Base-by-base conservation (phyloP, 2,113 vertebrate species). In the Erythrocercus mccallii region DNA sequence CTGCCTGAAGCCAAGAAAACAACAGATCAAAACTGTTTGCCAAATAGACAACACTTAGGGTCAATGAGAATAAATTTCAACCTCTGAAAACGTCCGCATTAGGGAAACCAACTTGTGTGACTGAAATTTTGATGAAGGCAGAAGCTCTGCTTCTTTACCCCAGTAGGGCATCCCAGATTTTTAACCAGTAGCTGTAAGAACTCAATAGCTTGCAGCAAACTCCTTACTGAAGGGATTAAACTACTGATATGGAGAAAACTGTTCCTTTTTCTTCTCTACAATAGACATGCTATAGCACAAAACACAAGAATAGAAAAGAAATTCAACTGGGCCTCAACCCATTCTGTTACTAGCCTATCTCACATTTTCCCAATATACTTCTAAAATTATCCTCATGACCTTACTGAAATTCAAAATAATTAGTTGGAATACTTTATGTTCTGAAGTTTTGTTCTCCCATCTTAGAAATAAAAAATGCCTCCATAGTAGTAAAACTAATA, bases 221-320 rank as follows among this genome's bases (percentile, higher is more conserved):
- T 28, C 62, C 62, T 86, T 69, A 48, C 42, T 81, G 70, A 88
- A 95, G 44, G 91, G 90, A 80, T 93, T 94, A 78, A 96, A 90
- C 88, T 79, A 86, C 58, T 76, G 83, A 88, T 84, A 88, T 4
- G 4, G 89, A 95, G 83, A 93, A 95, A 91, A 85, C 53, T 54
- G 13, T 33, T 74, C 62, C 72, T 88, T 94, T 96, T 87, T 80
- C 45, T 94, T 81, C 84, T 65, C 71, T 57, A 81, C 77, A 92
- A 82, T 3, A 73, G 73, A 69, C 57, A 70, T 30, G 40, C 68
- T 81, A 58, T 2, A 65, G 81, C 38, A 87, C 69, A 86, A 93
- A 91, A 83, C 50, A 87, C 44, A 86, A 27, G 51, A 83, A 91
- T 0, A 88, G 33, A 92, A 93, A 92, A 92, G 71, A 78, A 92